Evolutionary conservation across 2,888 invertebrate species (phyloP).

Genomic region (Troides aeacus): DNA sequence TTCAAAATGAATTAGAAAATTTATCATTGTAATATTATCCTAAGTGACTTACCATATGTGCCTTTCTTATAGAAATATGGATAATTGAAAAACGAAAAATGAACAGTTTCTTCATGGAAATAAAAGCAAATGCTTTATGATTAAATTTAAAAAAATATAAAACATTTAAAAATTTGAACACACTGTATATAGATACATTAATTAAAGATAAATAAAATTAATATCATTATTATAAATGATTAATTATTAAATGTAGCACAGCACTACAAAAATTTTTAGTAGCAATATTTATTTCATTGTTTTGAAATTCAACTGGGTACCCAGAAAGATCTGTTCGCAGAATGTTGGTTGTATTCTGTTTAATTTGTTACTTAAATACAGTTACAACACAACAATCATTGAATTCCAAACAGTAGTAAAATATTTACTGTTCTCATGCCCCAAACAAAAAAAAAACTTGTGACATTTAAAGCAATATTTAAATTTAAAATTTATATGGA

Average conservation of each 20-base stretch:
- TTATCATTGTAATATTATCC: conserved; percentile 32
- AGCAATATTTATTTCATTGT: too few species aligned
- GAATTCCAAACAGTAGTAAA: too few species aligned
- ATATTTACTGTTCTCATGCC: too few species aligned
- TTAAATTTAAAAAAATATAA: background rate
- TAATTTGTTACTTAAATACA: background rate
- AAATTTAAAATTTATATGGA: too few species aligned
- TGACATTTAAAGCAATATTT: too few species aligned
- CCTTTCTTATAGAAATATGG: conserved; percentile 10
- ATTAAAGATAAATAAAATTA: background rate
- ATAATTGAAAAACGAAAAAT: background rate
- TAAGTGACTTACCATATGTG: conserved; percentile 13
- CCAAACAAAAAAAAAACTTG: too few species aligned
- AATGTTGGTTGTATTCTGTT: background rate
- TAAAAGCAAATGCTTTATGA: background rate
- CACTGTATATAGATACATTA: background rate
- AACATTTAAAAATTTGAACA: background rate
- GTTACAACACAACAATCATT: too few species aligned
- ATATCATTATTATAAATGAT: background rate
- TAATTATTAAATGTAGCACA: background rate
- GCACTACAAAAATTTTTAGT: too few species aligned
- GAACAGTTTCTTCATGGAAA: background rate
- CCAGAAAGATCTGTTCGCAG: background rate
- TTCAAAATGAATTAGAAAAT: conserved; percentile 71
- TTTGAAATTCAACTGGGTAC: background rate